Conservation (phyloP, 2,797 vertebrate species). For the Pachyuromys duprasi region DNA sequence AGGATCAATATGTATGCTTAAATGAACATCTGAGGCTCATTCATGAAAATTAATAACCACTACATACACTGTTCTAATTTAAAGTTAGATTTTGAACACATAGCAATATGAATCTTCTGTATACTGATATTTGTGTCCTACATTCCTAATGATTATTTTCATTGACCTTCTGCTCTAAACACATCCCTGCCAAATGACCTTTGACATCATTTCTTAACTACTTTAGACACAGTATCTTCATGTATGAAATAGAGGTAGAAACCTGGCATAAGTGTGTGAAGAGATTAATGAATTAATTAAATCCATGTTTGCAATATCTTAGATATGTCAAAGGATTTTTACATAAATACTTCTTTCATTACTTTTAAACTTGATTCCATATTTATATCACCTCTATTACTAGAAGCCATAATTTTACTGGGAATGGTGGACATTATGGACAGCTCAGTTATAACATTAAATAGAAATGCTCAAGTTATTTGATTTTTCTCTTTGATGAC, state of each 20-base stretch:
- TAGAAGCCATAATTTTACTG: not conserved
- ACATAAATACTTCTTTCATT: not conserved
- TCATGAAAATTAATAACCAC: not conserved
- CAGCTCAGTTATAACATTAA: not conserved
- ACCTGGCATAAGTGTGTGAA: not conserved
- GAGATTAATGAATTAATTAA: not conserved
- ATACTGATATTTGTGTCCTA: not conserved
- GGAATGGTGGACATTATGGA: not conserved
- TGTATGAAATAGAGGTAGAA: not conserved
- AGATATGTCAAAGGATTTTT: not conserved
- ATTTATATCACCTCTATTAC: not conserved
- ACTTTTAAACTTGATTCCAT: not conserved
- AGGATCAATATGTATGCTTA: not conserved
- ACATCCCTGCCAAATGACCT: not conserved
- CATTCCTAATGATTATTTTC: not conserved
- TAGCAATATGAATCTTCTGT: not conserved
- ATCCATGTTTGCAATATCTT: conserved; percentile 12
- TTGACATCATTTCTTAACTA: not conserved
- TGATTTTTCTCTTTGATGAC: conserved; percentile 31
- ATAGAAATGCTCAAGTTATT: conserved; percentile 26
- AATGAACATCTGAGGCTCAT: not conserved
- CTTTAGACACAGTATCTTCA: not conserved
- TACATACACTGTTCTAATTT: not conserved
- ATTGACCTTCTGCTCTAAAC: not conserved
- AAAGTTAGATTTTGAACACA: conserved; percentile 10